A percentile compares a stretch with the other conserved stretches of the same genome.
These are phyloP conservation scores for Amblyraja radiata DNA, from an alignment of 2,797 vertebrate species.

Conservation along the genomic window DNA sequence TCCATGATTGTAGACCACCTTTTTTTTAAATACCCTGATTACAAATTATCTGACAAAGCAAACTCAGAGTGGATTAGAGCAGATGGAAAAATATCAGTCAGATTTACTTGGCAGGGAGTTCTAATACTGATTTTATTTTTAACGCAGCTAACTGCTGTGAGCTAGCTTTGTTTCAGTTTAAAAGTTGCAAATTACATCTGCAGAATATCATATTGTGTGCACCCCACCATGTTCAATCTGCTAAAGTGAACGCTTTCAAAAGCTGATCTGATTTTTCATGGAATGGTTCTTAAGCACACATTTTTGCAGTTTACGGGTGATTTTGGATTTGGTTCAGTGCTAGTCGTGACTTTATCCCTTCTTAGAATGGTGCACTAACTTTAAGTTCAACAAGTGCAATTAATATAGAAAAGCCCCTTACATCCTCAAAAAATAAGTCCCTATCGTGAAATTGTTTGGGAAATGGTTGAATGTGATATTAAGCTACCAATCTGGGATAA, in stretches of 20 bases:
- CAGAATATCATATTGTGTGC: background rate
- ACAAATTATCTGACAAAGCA: slow-evolving; percentile 54
- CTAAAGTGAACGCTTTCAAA: background rate
- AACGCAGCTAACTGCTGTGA: slow-evolving; percentile 47
- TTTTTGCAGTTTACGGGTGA: background rate
- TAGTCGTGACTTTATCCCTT: background rate
- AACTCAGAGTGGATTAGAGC: slow-evolving; percentile 54
- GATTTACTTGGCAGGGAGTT: slow-evolving; percentile 62
- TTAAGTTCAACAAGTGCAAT: background rate
- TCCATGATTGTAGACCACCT: background rate
- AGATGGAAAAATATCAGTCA: slow-evolving; percentile 58
- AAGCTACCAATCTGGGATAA: slow-evolving; percentile 42
- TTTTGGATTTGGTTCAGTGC: background rate
- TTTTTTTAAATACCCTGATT: slow-evolving; percentile 54
- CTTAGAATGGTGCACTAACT: background rate
- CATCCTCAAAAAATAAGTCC: background rate
- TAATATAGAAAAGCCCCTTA: background rate
- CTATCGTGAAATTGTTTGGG: slow-evolving; percentile 39
- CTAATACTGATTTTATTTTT: slow-evolving; percentile 51
- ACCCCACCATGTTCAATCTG: background rate
- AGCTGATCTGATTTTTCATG: background rate
- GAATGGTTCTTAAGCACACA: background rate
- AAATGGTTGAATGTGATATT: slow-evolving; percentile 45
- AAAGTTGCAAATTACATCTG: slow-evolving; percentile 7
- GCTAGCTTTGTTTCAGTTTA: slow-evolving; percentile 40